Evolutionary conservation across 2,797 vertebrate genomes (phyloP).

Genomic region (Astyanax mexicanus): DNA sequence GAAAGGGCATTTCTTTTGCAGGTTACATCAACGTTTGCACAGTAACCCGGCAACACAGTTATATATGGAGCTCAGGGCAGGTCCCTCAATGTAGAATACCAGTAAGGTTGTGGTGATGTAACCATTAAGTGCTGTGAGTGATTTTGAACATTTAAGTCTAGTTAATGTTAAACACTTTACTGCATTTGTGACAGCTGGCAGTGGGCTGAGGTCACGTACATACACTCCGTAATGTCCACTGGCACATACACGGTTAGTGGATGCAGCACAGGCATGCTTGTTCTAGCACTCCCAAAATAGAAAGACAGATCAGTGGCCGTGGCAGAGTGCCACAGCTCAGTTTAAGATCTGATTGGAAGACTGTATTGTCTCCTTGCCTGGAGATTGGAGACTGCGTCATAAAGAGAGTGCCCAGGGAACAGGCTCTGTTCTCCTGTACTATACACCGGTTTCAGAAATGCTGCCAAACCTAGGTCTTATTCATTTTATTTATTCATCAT

Average conservation of each 20-base stretch:
- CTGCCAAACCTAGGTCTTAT: neutral
- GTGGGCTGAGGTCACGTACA: conserved; percentile 6
- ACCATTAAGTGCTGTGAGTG: conserved; percentile 21
- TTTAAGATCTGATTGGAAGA: conserved; percentile 7
- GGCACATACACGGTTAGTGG: conserved; percentile 6
- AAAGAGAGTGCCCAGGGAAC: no score
- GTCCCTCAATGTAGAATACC: neutral
- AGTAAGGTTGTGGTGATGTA: neutral
- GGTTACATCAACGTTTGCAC: conserved; percentile 14
- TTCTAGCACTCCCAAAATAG: conserved; percentile 34
- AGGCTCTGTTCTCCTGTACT: neutral
- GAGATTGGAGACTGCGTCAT: conserved; percentile 27
- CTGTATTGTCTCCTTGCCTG: conserved; percentile 11
- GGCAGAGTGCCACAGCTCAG: neutral
- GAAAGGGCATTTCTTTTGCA: conserved; percentile 5
- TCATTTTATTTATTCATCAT: no score
- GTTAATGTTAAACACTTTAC: conserved; percentile 37
- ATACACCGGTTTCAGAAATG: neutral
- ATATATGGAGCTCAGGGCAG: neutral
- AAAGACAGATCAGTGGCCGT: conserved; percentile 12
- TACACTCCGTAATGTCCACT: neutral
- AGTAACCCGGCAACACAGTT: conserved; percentile 31
- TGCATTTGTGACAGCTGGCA: conserved; percentile 30
- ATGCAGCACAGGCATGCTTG: conserved; percentile 15
- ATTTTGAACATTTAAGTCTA: neutral